Percentiles rank a stretch among this genome's conserved stretches.
phyloP scores from a whole-genome alignment of 2,113 vertebrate genomes.

The Dicerorhinus sumatrensis region DNA sequence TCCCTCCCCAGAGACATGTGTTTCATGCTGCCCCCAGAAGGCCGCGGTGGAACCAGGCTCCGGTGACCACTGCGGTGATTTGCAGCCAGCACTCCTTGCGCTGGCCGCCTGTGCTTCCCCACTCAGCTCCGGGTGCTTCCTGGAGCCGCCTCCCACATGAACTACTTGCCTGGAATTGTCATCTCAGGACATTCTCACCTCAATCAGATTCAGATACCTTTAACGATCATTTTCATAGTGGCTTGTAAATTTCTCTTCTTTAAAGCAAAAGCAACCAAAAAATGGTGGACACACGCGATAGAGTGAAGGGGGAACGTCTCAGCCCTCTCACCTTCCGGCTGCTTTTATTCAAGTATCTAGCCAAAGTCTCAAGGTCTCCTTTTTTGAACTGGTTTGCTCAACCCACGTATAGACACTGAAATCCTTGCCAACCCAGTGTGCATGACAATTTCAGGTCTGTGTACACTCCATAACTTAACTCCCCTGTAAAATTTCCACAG shows the following conservation, averaged over 20 bases:
- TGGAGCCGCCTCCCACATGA: neutral
- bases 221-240: neutral
- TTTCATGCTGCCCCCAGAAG: neutral
- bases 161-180: neutral
- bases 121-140: neutral
- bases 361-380: slow-evolving; percentile 36
- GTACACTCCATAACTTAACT: slow-evolving; percentile 76
- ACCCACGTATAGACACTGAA: slow-evolving; percentile 58
- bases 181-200: neutral
- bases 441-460: slow-evolving; percentile 74
- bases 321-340: neutral
- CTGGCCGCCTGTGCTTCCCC: neutral
- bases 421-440: slow-evolving; percentile 52
- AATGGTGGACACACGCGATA: neutral
- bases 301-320: neutral
- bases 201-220: neutral
- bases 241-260: neutral
- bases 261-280: neutral
- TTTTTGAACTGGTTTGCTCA: slow-evolving; percentile 66
- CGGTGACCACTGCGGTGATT: accelerated
- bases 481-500: slow-evolving; percentile 73
- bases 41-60: too few species aligned
- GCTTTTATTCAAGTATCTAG: slow-evolving; percentile 46
- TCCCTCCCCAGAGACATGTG: neutral
- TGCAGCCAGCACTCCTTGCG: neutral